Conservation (phyloP, 2,797 vertebrate genomes). For the Characodon lateralis region DNA sequence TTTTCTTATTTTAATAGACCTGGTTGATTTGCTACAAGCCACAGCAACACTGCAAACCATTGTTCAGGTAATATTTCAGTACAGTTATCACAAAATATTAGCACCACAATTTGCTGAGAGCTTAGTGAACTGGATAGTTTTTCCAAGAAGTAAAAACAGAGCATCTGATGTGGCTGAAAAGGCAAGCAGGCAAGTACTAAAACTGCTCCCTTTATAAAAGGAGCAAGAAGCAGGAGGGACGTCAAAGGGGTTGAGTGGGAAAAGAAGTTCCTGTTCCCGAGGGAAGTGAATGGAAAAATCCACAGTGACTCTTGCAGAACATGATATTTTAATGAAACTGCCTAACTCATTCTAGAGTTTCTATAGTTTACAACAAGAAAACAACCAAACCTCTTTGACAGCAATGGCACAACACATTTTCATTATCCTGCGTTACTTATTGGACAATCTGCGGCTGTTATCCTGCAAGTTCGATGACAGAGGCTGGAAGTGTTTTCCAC, state of each 20-base stretch:
- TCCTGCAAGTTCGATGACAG: neutral
- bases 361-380: too few species aligned
- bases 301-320: neutral
- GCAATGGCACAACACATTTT: neutral
- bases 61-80: too few species aligned
- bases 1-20: too few species aligned
- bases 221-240: neutral
- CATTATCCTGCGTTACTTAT: neutral
- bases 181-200: neutral
- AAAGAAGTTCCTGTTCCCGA: neutral
- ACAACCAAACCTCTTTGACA: neutral
- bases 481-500: conserved; percentile 9
- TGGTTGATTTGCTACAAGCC: neutral
- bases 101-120: neutral
- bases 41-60: neutral
- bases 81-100: too few species aligned
- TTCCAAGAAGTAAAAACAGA: neutral
- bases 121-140: neutral
- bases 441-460: neutral
- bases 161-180: neutral
- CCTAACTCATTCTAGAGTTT: too few species aligned
- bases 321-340: neutral
- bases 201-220: neutral
- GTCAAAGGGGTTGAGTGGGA: neutral
- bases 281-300: neutral